Base-by-base conservation (phyloP, 2,113 vertebrate species). In the Numenius arquata region DNA sequence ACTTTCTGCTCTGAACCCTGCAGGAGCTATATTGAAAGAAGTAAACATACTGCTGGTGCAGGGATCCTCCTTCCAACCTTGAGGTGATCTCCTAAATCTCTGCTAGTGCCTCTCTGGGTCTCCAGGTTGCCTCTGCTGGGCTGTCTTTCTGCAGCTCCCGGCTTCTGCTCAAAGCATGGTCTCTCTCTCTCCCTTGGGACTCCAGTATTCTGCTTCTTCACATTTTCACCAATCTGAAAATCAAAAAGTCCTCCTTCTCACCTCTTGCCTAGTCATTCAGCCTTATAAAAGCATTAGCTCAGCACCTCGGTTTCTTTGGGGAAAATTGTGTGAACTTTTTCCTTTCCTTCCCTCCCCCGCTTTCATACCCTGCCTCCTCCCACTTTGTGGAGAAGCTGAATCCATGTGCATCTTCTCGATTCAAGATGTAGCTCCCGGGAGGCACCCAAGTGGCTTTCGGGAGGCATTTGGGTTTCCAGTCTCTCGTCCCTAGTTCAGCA, bases 401-500 rank as follows among this genome's bases (percentile, higher is more conserved):
- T 82, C 74, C 56, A 1, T 29, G 16, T 26, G 38, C 58, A 52
- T 32, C 32, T 59, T 71, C 87, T 43, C 8, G 3, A 5, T 62
- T 55, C 1, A 2, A 43, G 20, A 25, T 0, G 1, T 26, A 53
- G 67, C 68, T 80, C 8, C 67, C 34, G 3, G 19, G 36, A 62
- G 20, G 45, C 34, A 53, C 13, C 30, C 32, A 61, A 50, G 17
- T 77, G 43, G 12, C 55, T 87, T 88, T 58, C 0, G 0, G 81
- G 8, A 36, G 50, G 14, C 2, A 0, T 63, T 85, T 21, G 20
- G 5, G 11, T 83, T 79, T 76, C 58, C 2, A 0, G 9, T 68
- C 79, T 79, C 70, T n/a, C 0, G 0, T 23, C 16, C 14, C n/a
- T 0, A 0, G 14, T 40, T 76, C 85, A 52, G 32, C 85, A 55